Conservation (phyloP, 2,797 vertebrate genomes). For the Odontamblyopus rebecca region DNA sequence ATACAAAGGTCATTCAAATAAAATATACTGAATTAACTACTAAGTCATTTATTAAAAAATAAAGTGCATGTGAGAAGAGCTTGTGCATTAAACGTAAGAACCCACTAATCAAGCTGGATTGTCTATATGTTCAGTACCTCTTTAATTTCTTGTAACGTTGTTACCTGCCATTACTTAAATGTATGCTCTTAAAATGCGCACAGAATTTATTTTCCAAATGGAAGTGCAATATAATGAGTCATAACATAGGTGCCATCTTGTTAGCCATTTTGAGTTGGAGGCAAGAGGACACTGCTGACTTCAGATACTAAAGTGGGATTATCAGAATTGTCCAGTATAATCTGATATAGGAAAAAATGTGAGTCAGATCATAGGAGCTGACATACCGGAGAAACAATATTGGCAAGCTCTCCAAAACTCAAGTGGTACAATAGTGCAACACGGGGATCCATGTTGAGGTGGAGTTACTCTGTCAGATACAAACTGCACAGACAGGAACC, state of each 20-base stretch:
- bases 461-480: constrained; percentile 41
- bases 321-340: constrained; percentile 63
- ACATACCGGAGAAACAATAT: constrained; percentile 27
- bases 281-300: constrained; percentile 58
- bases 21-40: background rate
- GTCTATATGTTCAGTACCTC: background rate
- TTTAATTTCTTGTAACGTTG: background rate
- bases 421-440: constrained; percentile 44
- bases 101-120: background rate
- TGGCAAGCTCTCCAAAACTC: constrained; percentile 33
- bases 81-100: background rate
- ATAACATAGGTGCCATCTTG: constrained; percentile 25
- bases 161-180: background rate
- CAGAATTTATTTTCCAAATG: background rate
- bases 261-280: constrained; percentile 50
- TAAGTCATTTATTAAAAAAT: background rate
- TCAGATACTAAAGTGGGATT: constrained; percentile 67
- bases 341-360: constrained; percentile 72
- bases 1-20: background rate
- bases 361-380: constrained; percentile 40
- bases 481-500: constrained; percentile 39
- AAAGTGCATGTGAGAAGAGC: background rate
- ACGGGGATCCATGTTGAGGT: constrained; percentile 42
- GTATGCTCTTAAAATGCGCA: background rate
- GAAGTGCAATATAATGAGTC: background rate